Evolutionary conservation across 2,113 vertebrate genomes (phyloP), one percentile per base, ranked within the genome.

Genomic region (Gnathonemus echidnorhynchus): DNA sequence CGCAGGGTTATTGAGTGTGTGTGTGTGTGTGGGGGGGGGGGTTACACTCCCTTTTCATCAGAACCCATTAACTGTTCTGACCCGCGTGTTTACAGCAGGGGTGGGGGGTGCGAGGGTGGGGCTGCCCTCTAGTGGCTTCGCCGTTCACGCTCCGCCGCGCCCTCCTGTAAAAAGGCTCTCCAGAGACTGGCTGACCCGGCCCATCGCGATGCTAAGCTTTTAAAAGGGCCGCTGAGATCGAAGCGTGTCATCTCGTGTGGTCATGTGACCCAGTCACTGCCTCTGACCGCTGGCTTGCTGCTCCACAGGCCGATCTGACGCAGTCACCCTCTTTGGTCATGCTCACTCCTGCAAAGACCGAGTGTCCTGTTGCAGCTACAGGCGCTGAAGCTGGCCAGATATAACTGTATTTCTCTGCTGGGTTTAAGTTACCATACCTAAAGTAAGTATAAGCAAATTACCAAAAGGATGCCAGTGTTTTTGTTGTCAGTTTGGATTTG

Each of bases 61-160:
- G 90, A 92, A 89, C 89, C 93, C 93, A 94, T 95, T 94, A 74
- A 92, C 90, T 39, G 49, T 86, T 89, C 89, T 92, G 93, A 95
- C 94, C 93, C 92, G 91, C 87, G 91, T 90, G 62, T 91, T 93
- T 92, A 92, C 91, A 91, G 91, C 89, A 91, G 53, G 31, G 87
- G 15, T 88, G 91, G 52, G 27, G 87, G n/a, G 17, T 35, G 56
- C 93, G 92, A 92, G 92, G 92, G 90, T 91, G 84, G 50, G 92
- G 92, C 92, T 94, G 94, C 92, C 91, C 92, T 91, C 89, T 92
- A 91, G 92, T 93, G 92, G 91, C 90, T 91, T 90, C 89, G 90
- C 70, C 74, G 91, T 91, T 89, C 88, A 91, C 86, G 92, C 93
- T 95, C 83, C 86, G 91, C 91, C 93, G 92, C 94, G 10, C 92